Evolutionary conservation across 2,797 vertebrate genomes (phyloP).

Genomic region (Nothura maculosa): DNA sequence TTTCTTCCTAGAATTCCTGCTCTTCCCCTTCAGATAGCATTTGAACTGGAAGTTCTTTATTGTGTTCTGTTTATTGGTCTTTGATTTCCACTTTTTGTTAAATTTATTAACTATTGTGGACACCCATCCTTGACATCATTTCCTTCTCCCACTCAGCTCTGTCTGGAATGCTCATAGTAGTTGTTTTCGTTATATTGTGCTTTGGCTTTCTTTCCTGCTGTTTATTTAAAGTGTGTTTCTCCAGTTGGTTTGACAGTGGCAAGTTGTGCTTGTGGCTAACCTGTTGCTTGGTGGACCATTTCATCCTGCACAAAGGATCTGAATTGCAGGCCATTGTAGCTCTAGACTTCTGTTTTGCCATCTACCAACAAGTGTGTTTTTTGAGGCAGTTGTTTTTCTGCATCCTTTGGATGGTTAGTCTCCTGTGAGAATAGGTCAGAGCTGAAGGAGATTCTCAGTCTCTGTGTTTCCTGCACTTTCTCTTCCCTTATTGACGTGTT

Average conservation of each 20-base stretch:
- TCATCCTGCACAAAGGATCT: slow-evolving; percentile 69
- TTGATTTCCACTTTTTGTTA: neutral
- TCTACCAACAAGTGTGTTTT: neutral
- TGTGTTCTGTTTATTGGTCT: neutral
- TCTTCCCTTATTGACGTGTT: neutral
- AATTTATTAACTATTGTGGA: neutral
- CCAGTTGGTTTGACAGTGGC: neutral
- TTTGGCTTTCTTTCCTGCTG: slow-evolving; percentile 34
- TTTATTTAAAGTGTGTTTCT: slow-evolving; percentile 11
- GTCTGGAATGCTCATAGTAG: neutral
- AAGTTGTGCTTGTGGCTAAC: slow-evolving; percentile 30
- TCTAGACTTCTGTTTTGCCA: neutral
- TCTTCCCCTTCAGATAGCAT: neutral
- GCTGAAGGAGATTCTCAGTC: neutral
- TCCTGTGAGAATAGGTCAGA: neutral
- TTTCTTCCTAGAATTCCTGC: neutral
- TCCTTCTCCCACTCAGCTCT: slow-evolving; percentile 7
- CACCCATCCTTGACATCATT: neutral
- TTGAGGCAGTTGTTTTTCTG: neutral
- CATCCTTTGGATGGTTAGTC: neutral
- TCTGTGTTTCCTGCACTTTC: neutral
- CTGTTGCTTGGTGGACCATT: slow-evolving; percentile 13
- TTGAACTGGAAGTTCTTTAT: neutral
- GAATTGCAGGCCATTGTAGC: slow-evolving; percentile 23
- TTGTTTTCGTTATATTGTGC: neutral